These are phyloP conservation scores for Amiota minor DNA, from an alignment of 2,888 invertebrate genomes.

Conservation along the genomic window DNA sequence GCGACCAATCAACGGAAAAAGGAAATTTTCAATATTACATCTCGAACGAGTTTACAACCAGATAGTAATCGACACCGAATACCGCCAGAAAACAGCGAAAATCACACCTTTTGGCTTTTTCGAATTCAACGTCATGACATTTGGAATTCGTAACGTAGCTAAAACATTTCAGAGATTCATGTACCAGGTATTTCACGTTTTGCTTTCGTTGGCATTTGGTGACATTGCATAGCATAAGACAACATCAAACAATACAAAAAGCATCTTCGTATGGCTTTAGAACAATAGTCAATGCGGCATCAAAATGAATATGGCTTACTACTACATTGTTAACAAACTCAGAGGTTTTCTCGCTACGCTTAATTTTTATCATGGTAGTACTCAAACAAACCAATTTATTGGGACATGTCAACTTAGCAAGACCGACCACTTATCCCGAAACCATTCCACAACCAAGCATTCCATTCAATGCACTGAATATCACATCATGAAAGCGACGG, in stretches of 20 bases:
- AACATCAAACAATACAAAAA: constrained; percentile 37
- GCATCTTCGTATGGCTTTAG: constrained; percentile 44
- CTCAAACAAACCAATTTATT: constrained; percentile 16
- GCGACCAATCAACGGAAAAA: too few relatives aligned
- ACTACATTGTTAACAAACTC: constrained; percentile 45
- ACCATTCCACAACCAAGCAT: too few relatives aligned
- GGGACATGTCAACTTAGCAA: constrained; percentile 20
- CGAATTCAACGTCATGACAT: constrained; percentile 63
- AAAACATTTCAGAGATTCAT: constrained; percentile 67
- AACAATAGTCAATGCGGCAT: constrained; percentile 47
- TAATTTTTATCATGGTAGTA: constrained; percentile 35
- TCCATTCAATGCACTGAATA: too few relatives aligned
- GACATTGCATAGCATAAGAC: constrained; percentile 34
- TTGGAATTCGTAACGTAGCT: constrained; percentile 64
- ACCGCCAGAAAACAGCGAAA: constrained; percentile 50
- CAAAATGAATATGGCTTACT: constrained; percentile 51
- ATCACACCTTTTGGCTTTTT: constrained; percentile 67
- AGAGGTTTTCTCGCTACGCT: constrained; percentile 23
- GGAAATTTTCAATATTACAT: too few relatives aligned
- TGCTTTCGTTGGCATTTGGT: constrained; percentile 7
- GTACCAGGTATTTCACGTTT: constrained; percentile 52
- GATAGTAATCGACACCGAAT: constrained; percentile 36
- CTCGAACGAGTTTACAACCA: constrained; percentile 26
- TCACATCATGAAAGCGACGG: neutral
- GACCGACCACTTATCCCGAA: too few relatives aligned